Conservation (phyloP, 2,113 vertebrate genomes). For the Sceloporus tristichus region DNA sequence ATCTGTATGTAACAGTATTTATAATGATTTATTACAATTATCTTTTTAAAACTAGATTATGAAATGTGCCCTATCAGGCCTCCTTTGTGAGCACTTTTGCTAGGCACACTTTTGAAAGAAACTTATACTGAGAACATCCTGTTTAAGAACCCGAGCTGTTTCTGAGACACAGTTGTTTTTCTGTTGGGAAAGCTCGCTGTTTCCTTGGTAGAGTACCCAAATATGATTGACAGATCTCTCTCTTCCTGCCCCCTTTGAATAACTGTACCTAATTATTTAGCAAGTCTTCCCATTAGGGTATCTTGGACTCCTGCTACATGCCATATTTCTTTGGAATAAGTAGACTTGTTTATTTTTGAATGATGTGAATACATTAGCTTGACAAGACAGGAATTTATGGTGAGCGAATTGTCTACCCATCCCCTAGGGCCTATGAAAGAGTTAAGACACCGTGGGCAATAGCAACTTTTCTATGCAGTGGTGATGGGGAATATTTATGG, state of each 20-base stretch:
- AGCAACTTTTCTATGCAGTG: conserved; percentile 41
- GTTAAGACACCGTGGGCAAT: conserved; percentile 18
- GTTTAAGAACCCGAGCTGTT: conserved; percentile 17
- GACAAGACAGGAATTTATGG: conserved; percentile 70
- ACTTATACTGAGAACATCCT: conserved; percentile 38
- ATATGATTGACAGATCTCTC: conserved; percentile 9
- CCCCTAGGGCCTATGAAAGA: conserved; percentile 60
- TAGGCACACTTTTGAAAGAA: not conserved
- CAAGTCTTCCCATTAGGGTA: conserved; percentile 30
- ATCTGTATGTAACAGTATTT: not conserved
- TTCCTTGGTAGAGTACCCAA: not conserved
- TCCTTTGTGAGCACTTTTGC: not conserved
- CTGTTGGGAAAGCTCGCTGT: not conserved
- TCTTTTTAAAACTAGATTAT: not conserved
- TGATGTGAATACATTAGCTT: conserved; percentile 68
- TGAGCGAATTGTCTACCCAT: conserved; percentile 46
- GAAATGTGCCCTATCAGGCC: not conserved
- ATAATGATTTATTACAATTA: not conserved
- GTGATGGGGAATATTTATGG: conserved; percentile 68
- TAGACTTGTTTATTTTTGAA: conserved; percentile 63
- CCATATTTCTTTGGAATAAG: conserved; percentile 58
- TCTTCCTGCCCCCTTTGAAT: conserved; percentile 9
- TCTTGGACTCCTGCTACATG: conserved; percentile 49
- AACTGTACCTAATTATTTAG: conserved; percentile 51
- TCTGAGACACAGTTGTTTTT: conserved; percentile 12